Percentiles rank a stretch among this genome's conserved stretches.
phyloP scores from a whole-genome alignment of 2,113 vertebrate species.

The Oreochromis spilurus region DNA sequence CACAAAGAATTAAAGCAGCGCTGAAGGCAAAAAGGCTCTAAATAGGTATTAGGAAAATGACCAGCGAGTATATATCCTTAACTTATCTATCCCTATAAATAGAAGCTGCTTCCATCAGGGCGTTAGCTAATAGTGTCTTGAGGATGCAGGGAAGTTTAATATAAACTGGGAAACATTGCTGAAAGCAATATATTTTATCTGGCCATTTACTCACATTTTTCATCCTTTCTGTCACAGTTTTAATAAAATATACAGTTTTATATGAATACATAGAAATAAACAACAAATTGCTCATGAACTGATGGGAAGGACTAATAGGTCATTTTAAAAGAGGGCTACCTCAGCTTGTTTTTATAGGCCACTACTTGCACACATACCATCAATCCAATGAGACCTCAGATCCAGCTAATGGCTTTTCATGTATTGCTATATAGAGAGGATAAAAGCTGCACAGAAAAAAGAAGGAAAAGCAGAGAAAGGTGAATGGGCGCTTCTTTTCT shows the following conservation, averaged over 20 bases:
- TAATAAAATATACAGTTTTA: neutral
- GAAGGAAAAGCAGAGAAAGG: neutral
- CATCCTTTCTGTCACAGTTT: neutral
- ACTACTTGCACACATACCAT: neutral
- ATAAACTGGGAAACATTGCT: neutral
- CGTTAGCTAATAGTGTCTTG: neutral
- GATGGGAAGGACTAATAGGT: neutral
- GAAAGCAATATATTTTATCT: neutral
- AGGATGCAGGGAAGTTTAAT: neutral
- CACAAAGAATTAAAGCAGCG: neutral
- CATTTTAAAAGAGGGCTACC: neutral
- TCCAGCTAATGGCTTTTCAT: neutral
- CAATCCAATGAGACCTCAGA: neutral
- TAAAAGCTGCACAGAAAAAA: neutral
- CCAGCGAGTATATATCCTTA: neutral
- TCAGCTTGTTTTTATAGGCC: conserved; percentile 1
- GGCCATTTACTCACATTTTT: neutral
- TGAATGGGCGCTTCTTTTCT: neutral
- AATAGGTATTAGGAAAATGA: neutral
- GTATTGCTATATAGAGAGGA: neutral
- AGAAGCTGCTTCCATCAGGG: neutral
- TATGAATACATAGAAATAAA: neutral
- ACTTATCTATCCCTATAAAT: neutral
- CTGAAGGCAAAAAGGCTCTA: neutral
- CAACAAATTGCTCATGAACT: neutral